Percentiles rank a stretch among this genome's conserved stretches.
Conservation (phyloP, 2,113 vertebrate species). For the Nyctereutes procyonoides region DNA sequence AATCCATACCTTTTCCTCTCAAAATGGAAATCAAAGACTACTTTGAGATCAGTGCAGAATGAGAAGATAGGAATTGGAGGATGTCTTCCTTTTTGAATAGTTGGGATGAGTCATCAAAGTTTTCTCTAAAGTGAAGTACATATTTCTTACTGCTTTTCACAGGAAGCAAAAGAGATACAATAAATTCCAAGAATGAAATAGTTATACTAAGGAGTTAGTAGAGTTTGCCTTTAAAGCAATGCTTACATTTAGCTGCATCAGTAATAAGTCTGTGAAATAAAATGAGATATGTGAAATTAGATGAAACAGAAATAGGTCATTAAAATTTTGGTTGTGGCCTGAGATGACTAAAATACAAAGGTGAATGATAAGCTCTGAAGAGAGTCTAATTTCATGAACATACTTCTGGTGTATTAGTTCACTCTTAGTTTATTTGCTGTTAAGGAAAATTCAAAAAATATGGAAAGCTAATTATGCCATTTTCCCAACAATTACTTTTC, state of each 20-base stretch:
- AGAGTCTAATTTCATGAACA: not conserved
- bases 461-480: not conserved
- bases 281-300: not conserved
- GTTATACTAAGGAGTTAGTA: not conserved
- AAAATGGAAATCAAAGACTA: not conserved
- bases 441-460: not conserved
- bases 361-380: not conserved
- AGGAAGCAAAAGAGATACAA: not conserved
- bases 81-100: not conserved
- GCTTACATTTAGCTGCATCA: not conserved
- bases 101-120: not conserved
- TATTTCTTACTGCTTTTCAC: not conserved
- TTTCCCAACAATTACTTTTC: not conserved
- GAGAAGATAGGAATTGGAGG: not conserved
- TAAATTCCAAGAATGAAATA: not conserved
- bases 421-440: not conserved
- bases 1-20: not conserved
- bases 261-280: not conserved
- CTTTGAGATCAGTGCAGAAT: not conserved
- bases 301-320: not conserved
- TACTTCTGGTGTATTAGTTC: not conserved
- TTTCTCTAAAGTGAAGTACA: not conserved
- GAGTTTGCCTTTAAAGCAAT: not conserved
- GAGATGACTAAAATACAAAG: not conserved
- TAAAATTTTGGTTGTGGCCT: not conserved